Evolutionary conservation across 2,797 vertebrate species (phyloP).

Genomic region (Phalanger gymnotis): DNA sequence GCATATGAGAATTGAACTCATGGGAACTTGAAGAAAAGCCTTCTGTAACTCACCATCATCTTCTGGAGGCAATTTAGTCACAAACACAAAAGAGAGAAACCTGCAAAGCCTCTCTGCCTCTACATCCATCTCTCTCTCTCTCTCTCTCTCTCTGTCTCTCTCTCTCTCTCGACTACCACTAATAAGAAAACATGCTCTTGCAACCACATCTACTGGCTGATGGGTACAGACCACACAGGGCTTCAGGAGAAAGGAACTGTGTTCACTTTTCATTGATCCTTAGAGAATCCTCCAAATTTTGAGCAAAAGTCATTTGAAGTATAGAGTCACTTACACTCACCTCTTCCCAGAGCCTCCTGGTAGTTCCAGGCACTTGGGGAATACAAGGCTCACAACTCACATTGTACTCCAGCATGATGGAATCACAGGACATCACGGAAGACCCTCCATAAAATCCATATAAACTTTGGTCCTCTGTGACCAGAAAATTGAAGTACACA

Average conservation of each 20-base stretch:
- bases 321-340: not conserved
- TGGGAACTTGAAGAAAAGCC: constrained; percentile 17
- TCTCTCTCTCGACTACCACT: not conserved
- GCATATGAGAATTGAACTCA: constrained; percentile 11
- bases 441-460: not conserved
- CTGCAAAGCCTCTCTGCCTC: too few species aligned
- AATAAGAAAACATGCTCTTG: not conserved
- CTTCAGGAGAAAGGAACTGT: not conserved
- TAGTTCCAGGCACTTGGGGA: not conserved
- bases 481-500: constrained; percentile 2
- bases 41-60: not conserved
- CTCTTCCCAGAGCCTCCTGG: not conserved
- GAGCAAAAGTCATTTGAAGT: not conserved
- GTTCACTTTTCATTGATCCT: not conserved
- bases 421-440: constrained; percentile 1
- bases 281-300: not conserved
- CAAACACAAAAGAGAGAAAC: constrained; percentile 22
- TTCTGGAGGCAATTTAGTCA: not conserved
- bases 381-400: not conserved
- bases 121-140: constrained; percentile 32
- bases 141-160: constrained; percentile 31
- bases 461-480: not conserved
- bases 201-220: not conserved
- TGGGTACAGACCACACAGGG: not conserved
- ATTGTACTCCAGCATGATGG: not conserved